These are phyloP conservation scores for Bruchidius siliquastri DNA, from an alignment of 2,888 invertebrate species.

Conservation along the genomic window DNA sequence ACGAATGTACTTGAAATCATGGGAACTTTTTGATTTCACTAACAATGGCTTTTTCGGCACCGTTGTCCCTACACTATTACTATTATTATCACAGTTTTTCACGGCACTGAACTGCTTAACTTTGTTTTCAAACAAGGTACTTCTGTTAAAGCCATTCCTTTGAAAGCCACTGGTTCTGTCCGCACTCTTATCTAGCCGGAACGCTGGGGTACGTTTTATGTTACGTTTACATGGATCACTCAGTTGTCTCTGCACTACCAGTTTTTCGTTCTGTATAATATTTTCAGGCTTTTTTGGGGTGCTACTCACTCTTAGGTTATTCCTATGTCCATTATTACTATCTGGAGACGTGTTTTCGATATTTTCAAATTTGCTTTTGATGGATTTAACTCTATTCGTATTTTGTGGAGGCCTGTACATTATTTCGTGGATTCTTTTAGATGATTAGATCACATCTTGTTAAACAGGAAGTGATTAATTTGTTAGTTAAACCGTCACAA, in stretches of 20 bases:
- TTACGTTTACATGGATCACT: constrained; percentile 48
- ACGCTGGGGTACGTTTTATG: constrained; percentile 56
- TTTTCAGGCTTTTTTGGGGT: constrained; percentile 1
- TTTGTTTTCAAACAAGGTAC: constrained; percentile 33
- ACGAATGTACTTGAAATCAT: constrained; percentile 35
- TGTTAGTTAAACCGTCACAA: constrained; percentile 15
- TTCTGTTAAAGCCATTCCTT: constrained; percentile 26
- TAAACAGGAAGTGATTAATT: constrained; percentile 24
- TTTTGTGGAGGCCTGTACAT: constrained; percentile 47
- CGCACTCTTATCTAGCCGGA: constrained; percentile 48
- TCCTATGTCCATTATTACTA: constrained; percentile 18
- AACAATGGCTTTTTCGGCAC: constrained; percentile 24
- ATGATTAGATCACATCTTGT: constrained; percentile 13
- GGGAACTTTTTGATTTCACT: constrained; percentile 34
- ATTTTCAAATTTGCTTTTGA: constrained; percentile 60
- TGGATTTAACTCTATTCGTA: constrained; percentile 56
- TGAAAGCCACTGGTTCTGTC: constrained; percentile 27
- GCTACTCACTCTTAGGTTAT: constrained; percentile 16
- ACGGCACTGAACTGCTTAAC: constrained; percentile 34
- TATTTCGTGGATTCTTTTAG: constrained; percentile 11
- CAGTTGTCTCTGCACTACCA: constrained; percentile 36
- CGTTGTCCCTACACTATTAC: neutral
- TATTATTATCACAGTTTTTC: constrained; percentile 31
- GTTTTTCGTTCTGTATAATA: constrained; percentile 10
- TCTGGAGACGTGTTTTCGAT: constrained; percentile 28